Evolutionary conservation across 2,797 vertebrate genomes (phyloP), one percentile per base, ranked within the genome.

Genomic region (Sphenopsis melanotis): DNA sequence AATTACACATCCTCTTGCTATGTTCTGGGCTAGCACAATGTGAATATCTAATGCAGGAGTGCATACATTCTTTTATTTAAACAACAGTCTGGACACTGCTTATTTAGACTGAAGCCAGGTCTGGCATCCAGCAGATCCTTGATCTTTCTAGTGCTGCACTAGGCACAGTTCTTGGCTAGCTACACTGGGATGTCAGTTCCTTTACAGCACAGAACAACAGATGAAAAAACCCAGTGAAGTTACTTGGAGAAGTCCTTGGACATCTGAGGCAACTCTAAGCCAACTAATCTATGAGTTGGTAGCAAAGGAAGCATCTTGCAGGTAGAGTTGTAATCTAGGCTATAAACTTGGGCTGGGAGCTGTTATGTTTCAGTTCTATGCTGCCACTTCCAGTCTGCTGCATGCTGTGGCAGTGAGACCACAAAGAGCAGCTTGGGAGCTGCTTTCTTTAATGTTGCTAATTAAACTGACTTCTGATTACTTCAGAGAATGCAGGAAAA

Each of bases 1-100:
- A 95, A 94, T 68, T 96, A 79, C 93, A 87, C 55, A 95, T 95
- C 69, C 95, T 86, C 91, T n/a, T 82, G 61, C 63, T 61, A 42
- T 94, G 70, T 83, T 89, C 53, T 61, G 69, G 34, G 83, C 60
- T 91, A 88, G 91, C 65, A 92, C 39, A 90, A 47, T 83, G 34
- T 84, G 83, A 87, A 66, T 92, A 52, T 83, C 75, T 93, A 92
- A 93, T 64, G n/a, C 21, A 65, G 20, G 34, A 80, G 7, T 80
- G 83, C 24, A 61, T 76, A 42, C 46, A 37, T 56, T 92, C 52
- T 90, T 96, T 92, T 83, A 66, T 86, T 90, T 84, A 95, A 95
- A 90, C 18, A 92, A n/a, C 32, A 66, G 47, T 53, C 34, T n/a
- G 46, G 59, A 87, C 69, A 42, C 23, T 83, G 41, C 26, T 63